Evolutionary conservation across 2,113 vertebrate genomes (phyloP).

Genomic region (Epinephelus cyanopodus): DNA sequence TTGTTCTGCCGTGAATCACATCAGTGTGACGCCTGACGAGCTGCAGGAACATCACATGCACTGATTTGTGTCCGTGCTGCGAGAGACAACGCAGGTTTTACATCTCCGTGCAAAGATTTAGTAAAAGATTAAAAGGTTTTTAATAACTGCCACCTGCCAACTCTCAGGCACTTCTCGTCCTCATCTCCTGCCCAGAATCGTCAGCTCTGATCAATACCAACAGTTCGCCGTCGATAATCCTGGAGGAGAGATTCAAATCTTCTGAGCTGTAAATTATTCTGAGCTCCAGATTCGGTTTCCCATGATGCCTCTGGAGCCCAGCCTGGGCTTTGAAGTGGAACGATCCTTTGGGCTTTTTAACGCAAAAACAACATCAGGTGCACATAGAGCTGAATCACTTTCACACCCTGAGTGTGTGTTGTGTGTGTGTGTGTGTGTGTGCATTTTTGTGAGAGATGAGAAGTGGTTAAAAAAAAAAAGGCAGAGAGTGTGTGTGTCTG

Average conservation of each 20-base stretch:
- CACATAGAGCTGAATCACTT: conserved; percentile 23
- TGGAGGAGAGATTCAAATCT: not conserved
- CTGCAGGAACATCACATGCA: too few relatives aligned
- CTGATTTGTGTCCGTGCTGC: not conserved
- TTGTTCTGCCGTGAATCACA: not conserved
- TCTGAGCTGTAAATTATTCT: conserved; percentile 27
- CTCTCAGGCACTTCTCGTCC: too few relatives aligned
- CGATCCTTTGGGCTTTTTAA: conserved; percentile 50
- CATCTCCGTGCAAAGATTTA: not conserved
- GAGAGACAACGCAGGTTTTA: not conserved
- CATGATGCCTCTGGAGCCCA: conserved; percentile 55
- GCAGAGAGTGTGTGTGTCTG: not conserved
- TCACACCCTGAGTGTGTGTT: not conserved
- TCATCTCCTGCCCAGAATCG: not conserved
- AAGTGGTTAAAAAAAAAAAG: not conserved
- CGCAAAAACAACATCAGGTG: conserved; percentile 57
- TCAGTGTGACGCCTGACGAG: not conserved
- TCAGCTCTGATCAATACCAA: conserved; percentile 13
- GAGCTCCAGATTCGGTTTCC: conserved; percentile 23
- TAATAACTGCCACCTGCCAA: not conserved
- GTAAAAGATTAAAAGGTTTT: conserved; percentile 11
- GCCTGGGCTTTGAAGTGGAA: conserved; percentile 58
- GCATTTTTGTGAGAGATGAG: not conserved
- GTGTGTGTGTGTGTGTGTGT: conserved; percentile 6
- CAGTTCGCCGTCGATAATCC: not conserved